A percentile compares a stretch with the other conserved stretches of the same genome.
Conservation (phyloP, 1,140 invertebrate genomes). For the Eriocheir sinensis region DNA sequence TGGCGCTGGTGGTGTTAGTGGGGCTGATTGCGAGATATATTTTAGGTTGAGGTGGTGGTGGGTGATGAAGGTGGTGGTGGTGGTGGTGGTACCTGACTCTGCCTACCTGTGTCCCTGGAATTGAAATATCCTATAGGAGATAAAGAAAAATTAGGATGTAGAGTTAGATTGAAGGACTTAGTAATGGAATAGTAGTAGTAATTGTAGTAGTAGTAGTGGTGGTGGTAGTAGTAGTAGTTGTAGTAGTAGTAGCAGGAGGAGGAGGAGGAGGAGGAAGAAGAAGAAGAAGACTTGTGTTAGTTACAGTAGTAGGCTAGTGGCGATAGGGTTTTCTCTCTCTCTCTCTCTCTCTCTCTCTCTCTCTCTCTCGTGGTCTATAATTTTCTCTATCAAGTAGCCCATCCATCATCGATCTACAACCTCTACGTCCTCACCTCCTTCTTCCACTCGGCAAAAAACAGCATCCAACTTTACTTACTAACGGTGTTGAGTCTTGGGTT, state of each 20-base stretch:
- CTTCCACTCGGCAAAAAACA: not conserved
- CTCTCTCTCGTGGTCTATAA: not conserved
- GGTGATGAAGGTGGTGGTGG: too few species aligned
- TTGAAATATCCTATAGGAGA: not conserved
- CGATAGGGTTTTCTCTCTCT: not conserved
- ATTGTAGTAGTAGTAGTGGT: not conserved
- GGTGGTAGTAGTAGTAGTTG: not conserved
- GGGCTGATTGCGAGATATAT: not conserved
- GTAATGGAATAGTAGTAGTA: not conserved
- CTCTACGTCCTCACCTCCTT: not conserved
- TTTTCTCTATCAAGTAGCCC: not conserved
- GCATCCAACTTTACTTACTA: not conserved
- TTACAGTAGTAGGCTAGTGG: not conserved
- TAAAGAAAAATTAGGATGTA: not conserved
- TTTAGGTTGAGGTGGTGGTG: too few species aligned
- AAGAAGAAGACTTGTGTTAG: not conserved
- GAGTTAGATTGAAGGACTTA: not conserved
- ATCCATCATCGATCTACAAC: not conserved
- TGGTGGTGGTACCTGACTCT: too few species aligned
- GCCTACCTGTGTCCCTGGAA: not conserved
- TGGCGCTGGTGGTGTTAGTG: not conserved
- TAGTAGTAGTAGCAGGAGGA: too few species aligned
- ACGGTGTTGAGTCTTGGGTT: too few species aligned
- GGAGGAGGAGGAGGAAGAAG: too few species aligned
- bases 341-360: slow-evolving; percentile 22